These are phyloP conservation scores for Drosophila maculinotata DNA, from an alignment of 2,888 invertebrate species.

Conservation along the genomic window DNA sequence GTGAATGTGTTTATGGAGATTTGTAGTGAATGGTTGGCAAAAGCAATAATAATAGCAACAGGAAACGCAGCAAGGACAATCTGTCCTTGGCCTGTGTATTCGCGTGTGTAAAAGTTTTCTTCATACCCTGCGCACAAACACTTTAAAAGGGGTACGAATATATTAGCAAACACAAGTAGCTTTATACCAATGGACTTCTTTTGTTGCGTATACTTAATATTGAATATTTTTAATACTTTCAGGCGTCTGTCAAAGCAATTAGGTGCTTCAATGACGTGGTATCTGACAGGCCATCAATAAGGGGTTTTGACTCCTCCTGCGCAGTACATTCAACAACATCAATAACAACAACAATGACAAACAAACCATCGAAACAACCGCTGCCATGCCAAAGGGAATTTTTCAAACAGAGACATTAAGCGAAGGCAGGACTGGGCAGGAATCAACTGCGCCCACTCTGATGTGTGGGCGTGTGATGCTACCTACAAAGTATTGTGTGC, in stretches of 20 bases:
- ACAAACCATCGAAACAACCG: constrained; percentile 38
- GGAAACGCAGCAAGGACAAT: constrained; percentile 35
- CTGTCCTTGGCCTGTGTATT: constrained; percentile 36
- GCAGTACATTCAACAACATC: constrained; percentile 19
- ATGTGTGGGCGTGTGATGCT: background rate
- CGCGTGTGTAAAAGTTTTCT: constrained; percentile 10
- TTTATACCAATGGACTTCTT: no score
- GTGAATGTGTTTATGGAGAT: constrained; percentile 19
- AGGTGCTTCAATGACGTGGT: background rate
- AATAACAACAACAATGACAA: constrained; percentile 22
- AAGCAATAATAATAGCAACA: constrained; percentile 36
- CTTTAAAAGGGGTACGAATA: background rate
- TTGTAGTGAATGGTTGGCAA: constrained; percentile 35
- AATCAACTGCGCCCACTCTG: constrained; percentile 9
- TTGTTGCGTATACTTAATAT: constrained; percentile 2
- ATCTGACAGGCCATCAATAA: background rate
- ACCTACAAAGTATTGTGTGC: background rate
- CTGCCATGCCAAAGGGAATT: constrained; percentile 58
- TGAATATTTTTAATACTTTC: background rate
- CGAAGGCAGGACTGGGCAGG: constrained; percentile 25
- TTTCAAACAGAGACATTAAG: constrained; percentile 58
- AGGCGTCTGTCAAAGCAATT: background rate
- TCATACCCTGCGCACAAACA: background rate
- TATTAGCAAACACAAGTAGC: background rate
- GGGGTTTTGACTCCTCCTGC: background rate